phyloP scores from a whole-genome alignment of 30 jellyfish, hydroid and myxozoan genomes.

The Turritopsis rubra region DNA sequence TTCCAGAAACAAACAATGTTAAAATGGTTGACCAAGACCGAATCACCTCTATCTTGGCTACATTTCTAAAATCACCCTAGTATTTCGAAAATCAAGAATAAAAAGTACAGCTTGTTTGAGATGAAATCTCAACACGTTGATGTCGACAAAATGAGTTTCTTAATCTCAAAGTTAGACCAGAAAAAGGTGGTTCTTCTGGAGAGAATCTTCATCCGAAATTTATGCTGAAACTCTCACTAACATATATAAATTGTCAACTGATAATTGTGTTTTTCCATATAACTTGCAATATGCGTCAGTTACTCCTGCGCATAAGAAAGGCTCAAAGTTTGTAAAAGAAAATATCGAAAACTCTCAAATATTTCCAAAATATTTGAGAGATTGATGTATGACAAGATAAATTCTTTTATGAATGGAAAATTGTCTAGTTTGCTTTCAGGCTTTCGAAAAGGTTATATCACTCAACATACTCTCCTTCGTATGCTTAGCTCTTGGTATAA shows the following conservation, averaged over 20 bases:
- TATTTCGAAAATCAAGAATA: background rate
- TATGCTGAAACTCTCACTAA: background rate
- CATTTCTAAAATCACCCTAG: background rate
- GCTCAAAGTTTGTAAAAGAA: background rate
- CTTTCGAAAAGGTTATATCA: slow-evolving; percentile 9
- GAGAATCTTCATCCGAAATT: background rate
- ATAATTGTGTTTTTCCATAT: background rate
- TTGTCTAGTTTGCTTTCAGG: background rate
- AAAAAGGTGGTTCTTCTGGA: background rate
- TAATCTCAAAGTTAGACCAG: background rate
- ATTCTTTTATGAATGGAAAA: background rate
- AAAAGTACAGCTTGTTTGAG: background rate
- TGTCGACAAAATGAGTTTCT: background rate
- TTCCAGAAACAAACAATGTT: background rate
- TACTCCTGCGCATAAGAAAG: slow-evolving; percentile 5
- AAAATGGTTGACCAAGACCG: background rate
- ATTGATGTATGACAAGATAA: background rate
- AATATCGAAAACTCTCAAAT: background rate
- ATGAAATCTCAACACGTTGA: background rate
- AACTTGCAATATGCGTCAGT: background rate
- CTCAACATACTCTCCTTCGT: slow-evolving; percentile 24
- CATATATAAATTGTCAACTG: background rate
- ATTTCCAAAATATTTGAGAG: slow-evolving; percentile 3
- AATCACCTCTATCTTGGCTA: background rate
- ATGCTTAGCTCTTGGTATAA: background rate